Conservation (phyloP, 2,797 vertebrate species). For the Scolopax bukidnonensis region DNA sequence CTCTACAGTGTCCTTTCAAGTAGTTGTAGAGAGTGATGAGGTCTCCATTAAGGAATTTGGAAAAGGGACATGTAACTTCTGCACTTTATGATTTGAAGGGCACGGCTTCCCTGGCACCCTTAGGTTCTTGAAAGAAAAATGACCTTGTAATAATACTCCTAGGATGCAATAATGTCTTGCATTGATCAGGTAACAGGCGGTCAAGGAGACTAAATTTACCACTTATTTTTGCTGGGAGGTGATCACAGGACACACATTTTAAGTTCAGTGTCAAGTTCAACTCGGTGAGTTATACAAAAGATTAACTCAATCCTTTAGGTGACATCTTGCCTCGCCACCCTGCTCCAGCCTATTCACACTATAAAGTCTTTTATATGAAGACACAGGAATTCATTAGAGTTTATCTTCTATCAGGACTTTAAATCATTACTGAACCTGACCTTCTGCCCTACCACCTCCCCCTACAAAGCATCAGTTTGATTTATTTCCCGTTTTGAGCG, state of each 20-base stretch:
- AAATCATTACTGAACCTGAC: neutral
- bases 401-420: neutral
- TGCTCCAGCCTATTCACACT: neutral
- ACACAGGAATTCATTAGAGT: neutral
- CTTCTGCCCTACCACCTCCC: neutral
- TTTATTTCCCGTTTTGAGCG: neutral
- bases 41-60: neutral
- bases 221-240: neutral
- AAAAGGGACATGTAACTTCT: neutral
- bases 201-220: neutral
- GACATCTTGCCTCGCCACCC: neutral
- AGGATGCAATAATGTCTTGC: neutral
- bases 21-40: too few species aligned
- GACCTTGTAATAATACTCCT: neutral
- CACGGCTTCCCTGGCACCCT: neutral
- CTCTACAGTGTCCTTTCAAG: too few species aligned
- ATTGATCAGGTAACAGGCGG: neutral
- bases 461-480: neutral
- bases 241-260: neutral
- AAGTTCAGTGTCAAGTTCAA: neutral
- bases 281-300: neutral
- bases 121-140: neutral
- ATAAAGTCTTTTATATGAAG: neutral
- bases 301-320: neutral
- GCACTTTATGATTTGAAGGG: neutral